Percentiles rank a stretch among this genome's conserved stretches.
phyloP scores from a whole-genome alignment of 2,113 vertebrate genomes.

The Ahaetulla prasina region DNA sequence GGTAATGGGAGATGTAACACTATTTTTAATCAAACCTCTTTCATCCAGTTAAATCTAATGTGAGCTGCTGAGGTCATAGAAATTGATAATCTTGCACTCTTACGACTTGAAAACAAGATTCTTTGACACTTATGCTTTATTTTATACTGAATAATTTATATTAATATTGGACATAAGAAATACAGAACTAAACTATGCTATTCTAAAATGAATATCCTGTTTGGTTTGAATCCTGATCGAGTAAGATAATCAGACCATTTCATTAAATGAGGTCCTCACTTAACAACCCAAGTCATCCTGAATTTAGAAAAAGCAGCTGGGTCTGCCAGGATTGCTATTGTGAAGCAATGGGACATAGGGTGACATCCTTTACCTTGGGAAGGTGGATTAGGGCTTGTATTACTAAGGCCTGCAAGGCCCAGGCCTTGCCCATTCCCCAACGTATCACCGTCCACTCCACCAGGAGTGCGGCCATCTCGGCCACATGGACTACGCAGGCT shows the following conservation, averaged over 20 bases:
- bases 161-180: neutral
- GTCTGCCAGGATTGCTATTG: neutral
- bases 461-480: too few relatives aligned
- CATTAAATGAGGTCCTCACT: neutral
- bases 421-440: too few relatives aligned
- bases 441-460: too few relatives aligned
- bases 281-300: neutral
- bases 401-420: too few relatives aligned
- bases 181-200: neutral
- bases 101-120: slow-evolving; percentile 23
- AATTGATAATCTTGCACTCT: slow-evolving; percentile 27
- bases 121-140: slow-evolving; percentile 40
- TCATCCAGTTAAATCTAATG: slow-evolving; percentile 51
- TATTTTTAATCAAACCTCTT: slow-evolving; percentile 59
- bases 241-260: fast-evolving
- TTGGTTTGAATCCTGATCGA: neutral
- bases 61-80: slow-evolving; percentile 33
- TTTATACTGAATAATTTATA: neutral
- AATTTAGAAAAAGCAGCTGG: neutral
- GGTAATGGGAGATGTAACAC: slow-evolving; percentile 58
- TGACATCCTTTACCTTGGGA: too few relatives aligned
- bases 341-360: neutral
- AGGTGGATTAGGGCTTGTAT: too few relatives aligned
- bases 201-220: neutral
- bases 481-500: too few relatives aligned